Base-by-base conservation (phyloP, 2,113 vertebrate species). In the Leucopternis melanops region DNA sequence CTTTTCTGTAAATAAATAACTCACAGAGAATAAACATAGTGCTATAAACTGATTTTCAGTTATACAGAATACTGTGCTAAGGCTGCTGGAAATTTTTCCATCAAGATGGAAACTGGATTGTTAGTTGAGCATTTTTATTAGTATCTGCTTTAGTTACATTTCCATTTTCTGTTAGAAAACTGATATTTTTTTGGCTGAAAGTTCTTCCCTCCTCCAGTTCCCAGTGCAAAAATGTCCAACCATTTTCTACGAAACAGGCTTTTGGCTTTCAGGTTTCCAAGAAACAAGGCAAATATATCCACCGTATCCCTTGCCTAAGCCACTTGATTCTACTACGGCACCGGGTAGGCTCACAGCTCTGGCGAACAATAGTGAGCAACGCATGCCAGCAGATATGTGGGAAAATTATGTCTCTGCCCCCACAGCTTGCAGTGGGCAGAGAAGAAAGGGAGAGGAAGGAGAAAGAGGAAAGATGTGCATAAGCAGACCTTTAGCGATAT, bases 191-290 rank as follows among this genome's bases (percentile, higher is more conserved):
- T 86, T 97, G 94, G 93, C 93, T 80, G 81, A 42, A 92, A 92
- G 17, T 91, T 79, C 87, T 91, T 69, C 62, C 74, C 78, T 96
- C 90, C 93, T 96, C 84, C 58, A 7, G 84, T 88, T 97, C 81
- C 92, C 81, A 11, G 71, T 11, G 67, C 75, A 80, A 91, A 95
- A 94, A 83, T 3, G 71, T 92, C 82, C 85, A 90, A 34, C 85
- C 90, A 52, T 90, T 96, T 95, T 96, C 72, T 93, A 12, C 90
- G 54, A 16, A 85, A 75, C 93, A 91, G 95, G 77, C 87, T 95
- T 94, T 88, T 89, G 65, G 52, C 63, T 97, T 97, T 85, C 92
- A 90, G 94, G 93, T 97, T 97, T 97, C 94, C 90, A 94, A 87
- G 95, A 82, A 94, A 97, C 94, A 90, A 87, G 94, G 88, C 92